Conservation (phyloP, 2,888 invertebrate genomes). For the Tuta absoluta region DNA sequence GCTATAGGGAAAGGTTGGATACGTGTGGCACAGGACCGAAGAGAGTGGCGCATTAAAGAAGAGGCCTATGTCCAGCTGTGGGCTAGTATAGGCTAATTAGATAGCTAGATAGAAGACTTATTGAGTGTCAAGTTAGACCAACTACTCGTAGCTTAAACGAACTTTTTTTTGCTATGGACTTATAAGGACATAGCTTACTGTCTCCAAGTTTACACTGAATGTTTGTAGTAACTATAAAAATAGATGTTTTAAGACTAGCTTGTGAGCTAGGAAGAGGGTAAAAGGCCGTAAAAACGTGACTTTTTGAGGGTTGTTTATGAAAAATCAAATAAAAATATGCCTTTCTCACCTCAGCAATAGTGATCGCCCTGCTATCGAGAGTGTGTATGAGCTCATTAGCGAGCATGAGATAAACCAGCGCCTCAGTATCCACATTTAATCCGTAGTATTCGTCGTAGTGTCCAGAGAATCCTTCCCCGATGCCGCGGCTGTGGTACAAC, state of each 20-base stretch:
- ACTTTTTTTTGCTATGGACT: neutral
- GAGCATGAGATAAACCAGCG: constrained; percentile 95
- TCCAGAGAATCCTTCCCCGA: constrained; percentile 94
- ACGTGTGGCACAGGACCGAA: too few relatives aligned
- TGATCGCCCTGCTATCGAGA: constrained; percentile 88
- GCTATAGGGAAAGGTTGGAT: too few relatives aligned
- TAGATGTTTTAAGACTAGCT: too few relatives aligned
- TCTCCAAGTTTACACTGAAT: neutral
- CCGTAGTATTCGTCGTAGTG: constrained; percentile 99
- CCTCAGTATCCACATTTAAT: constrained; percentile 97
- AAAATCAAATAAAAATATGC: neutral
- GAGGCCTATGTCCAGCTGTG: too few relatives aligned
- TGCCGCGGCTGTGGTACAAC: constrained; percentile 98
- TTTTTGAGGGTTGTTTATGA: too few relatives aligned
- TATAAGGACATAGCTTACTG: neutral
- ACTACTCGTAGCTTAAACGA: too few relatives aligned
- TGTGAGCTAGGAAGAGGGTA: neutral
- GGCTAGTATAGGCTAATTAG: too few relatives aligned
- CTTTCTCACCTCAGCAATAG: constrained; percentile 94
- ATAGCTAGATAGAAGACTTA: too few relatives aligned
- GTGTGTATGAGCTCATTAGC: constrained; percentile 95
- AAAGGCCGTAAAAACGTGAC: neutral
- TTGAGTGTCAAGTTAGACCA: too few relatives aligned
- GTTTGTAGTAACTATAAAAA: neutral
- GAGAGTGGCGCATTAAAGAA: too few relatives aligned